Base-by-base conservation (phyloP, 1,140 invertebrate species). In the Lineus longissimus region DNA sequence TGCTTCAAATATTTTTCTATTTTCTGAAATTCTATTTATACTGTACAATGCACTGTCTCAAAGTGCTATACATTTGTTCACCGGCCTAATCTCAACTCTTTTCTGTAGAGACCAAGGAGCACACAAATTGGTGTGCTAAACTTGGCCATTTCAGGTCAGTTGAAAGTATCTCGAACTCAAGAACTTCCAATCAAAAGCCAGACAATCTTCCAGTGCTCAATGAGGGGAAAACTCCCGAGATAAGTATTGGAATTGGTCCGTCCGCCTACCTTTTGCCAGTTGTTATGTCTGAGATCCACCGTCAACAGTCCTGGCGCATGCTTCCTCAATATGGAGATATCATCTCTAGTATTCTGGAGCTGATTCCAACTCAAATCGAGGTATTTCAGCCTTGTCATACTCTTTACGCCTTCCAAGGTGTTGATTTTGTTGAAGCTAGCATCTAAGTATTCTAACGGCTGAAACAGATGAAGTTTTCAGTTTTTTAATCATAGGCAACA, bases 401-500 rank as follows among this genome's bases (percentile, higher is more conserved):
- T 55, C 72, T 80, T 81, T 54, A 80, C 60, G 57, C 79, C 79
- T 36, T 81, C 79, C 25, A 80, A 59, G 36, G 79, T 74, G 27
- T 59, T 22, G 41, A 81, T 78, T 58, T 78, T 77, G 65, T 81
- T 81, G 59, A 77, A 80, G 61, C 79, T 80, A 19, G 75, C 77
- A 76, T 81, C 80, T 33, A 81, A 55, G 56, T 73, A 72, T 61
- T 74, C 73, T 51, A 79, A 33, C 31, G 59, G 59, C 77, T 79
- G 65, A 23, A 70, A 70, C 59, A 30, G 41, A 62, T 11, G 31
- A 59, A 23, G 19, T 11, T 59, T 11, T 36, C 22, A 55, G 23
- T 22, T 55, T n/a, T n/a, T n/a, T n/a, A n/a, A n/a, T n/a, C n/a
- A n/a, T n/a, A n/a, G n/a, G n/a, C n/a, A n/a, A n/a, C n/a, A n/a